A percentile compares a stretch with the other conserved stretches of the same genome.
phyloP scores from a whole-genome alignment of 1,140 invertebrate species.

The Macrobrachium rosenbergii region DNA sequence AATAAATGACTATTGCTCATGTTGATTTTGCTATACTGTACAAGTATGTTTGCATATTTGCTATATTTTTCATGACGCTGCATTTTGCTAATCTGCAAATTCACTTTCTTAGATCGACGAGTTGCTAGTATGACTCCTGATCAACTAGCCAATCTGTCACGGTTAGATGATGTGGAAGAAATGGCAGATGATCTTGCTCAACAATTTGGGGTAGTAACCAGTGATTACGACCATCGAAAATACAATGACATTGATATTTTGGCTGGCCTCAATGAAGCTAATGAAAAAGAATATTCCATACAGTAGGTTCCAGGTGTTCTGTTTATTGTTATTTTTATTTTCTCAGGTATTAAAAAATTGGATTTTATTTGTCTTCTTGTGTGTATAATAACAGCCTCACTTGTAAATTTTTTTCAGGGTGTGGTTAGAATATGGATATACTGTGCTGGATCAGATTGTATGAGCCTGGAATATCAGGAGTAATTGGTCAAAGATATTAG shows the following conservation, averaged over 20 bases:
- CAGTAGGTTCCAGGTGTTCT: conserved; percentile 6
- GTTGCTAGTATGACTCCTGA: conserved; percentile 54
- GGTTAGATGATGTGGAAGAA: conserved; percentile 53
- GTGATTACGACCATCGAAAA: conserved; percentile 19
- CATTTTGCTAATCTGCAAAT: conserved; percentile 2
- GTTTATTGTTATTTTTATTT: not conserved
- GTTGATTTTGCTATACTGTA: not conserved
- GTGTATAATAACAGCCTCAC: too few relatives aligned
- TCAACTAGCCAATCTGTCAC: conserved; percentile 52
- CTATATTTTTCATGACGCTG: not conserved
- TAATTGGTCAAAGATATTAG: too few relatives aligned
- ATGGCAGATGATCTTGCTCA: conserved; percentile 56
- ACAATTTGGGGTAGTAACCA: conserved; percentile 30
- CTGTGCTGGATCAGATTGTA: too few relatives aligned
- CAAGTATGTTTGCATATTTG: not conserved
- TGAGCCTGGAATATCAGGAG: too few relatives aligned
- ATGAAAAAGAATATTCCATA: conserved; percentile 50
- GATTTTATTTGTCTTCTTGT: too few relatives aligned
- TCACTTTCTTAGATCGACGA: conserved; percentile 41
- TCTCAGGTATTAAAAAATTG: not conserved
- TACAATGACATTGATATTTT: conserved; percentile 52
- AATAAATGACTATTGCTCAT: too few relatives aligned
- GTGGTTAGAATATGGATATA: too few relatives aligned
- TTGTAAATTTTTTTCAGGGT: too few relatives aligned
- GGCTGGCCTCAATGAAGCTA: conserved; percentile 36